phyloP scores from a whole-genome alignment of 2,797 vertebrate genomes.

The Anisognathus igniventris region DNA sequence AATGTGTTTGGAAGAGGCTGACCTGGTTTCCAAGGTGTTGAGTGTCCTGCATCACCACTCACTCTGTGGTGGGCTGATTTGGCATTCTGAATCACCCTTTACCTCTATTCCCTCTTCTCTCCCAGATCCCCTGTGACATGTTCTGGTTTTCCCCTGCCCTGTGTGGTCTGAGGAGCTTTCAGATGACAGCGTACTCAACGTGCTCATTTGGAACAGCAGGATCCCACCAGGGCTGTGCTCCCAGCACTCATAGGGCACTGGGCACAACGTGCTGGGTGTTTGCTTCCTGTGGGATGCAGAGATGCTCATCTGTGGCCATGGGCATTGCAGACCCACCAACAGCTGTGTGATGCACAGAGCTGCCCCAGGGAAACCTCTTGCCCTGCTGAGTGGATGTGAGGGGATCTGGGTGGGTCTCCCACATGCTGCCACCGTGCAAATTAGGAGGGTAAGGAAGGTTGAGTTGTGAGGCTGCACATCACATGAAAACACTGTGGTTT shows the following conservation, averaged over 20 bases:
- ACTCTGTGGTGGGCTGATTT: background rate
- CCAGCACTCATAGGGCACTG: background rate
- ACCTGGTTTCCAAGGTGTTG: background rate
- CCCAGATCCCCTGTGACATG: background rate
- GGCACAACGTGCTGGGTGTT: background rate
- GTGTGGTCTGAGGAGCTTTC: background rate
- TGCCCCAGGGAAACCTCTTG: background rate
- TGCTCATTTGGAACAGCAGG: background rate
- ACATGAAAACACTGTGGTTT: background rate
- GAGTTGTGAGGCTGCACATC: background rate
- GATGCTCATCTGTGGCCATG: fast-evolving
- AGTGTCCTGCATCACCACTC: background rate
- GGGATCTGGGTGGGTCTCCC: background rate
- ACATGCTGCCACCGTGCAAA: background rate
- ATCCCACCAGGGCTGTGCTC: fast-evolving
- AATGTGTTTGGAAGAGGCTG: background rate
- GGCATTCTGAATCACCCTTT: background rate
- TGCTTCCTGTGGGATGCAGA: background rate
- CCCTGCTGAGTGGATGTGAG: background rate
- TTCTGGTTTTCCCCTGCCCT: fast-evolving
- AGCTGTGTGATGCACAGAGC: fast-evolving
- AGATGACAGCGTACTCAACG: fast-evolving
- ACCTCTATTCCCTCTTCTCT: background rate
- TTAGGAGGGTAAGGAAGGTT: background rate
- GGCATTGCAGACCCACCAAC: background rate